Percentiles rank a stretch among this genome's conserved stretches.
Conservation (phyloP, 2,888 invertebrate species). For the Tinea trinotella region DNA sequence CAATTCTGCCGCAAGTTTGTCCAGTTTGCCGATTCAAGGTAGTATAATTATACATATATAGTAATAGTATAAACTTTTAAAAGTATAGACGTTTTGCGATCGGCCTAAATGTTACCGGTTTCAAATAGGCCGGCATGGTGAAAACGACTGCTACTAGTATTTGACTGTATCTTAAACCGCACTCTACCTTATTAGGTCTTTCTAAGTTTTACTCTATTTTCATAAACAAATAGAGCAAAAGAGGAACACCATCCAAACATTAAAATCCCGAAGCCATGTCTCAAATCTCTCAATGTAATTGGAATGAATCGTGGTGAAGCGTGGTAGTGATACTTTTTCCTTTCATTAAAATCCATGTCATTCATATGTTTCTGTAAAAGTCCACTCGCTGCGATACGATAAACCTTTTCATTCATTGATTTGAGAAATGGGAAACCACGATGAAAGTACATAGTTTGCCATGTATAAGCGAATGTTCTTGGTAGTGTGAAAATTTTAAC, state of each 20-base stretch:
- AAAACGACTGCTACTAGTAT: no score
- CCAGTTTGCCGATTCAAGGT: no score
- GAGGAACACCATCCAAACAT: conserved; percentile 30
- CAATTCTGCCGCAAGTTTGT: no score
- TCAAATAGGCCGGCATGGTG: no score
- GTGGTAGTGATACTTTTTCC: conserved; percentile 26
- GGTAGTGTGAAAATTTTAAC: conserved; percentile 26
- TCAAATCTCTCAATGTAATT: conserved; percentile 25
- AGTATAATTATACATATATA: no score
- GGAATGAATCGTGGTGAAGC: conserved; percentile 7
- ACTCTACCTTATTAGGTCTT: no score
- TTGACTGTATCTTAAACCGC: no score
- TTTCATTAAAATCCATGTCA: conserved; percentile 24
- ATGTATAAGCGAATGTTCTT: conserved; percentile 24
- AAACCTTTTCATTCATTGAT: conserved; percentile 22
- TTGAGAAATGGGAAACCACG: conserved; percentile 30
- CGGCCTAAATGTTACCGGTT: no score
- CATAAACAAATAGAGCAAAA: conserved; percentile 25
- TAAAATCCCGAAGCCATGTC: conserved; percentile 28
- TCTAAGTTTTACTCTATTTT: not conserved
- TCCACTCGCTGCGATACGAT: conserved; percentile 25
- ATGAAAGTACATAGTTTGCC: conserved; percentile 30
- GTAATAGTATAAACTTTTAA: no score
- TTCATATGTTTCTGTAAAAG: conserved; percentile 24
- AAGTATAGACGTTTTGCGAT: no score